Conservation (phyloP, 1,140 invertebrate genomes). For the Achroia grisella region DNA sequence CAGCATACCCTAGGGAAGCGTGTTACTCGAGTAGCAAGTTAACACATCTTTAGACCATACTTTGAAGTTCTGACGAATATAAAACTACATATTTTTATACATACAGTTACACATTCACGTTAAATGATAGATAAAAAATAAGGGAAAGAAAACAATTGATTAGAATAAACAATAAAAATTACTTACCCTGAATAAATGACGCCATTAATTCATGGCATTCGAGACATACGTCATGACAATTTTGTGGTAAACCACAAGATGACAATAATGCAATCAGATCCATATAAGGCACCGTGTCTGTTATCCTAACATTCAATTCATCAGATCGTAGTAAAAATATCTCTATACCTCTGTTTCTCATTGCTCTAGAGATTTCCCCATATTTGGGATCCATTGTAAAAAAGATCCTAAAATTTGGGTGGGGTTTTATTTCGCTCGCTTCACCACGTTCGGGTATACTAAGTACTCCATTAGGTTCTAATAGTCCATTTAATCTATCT, state of each 20-base stretch:
- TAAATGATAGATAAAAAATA: too few relatives aligned
- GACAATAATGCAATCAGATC: constrained; percentile 59
- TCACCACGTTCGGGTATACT: constrained; percentile 93
- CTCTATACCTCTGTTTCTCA: constrained; percentile 98
- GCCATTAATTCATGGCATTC: constrained; percentile 59
- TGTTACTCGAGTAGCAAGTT: too few relatives aligned
- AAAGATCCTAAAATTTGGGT: constrained; percentile 94
- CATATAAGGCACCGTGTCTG: constrained; percentile 51
- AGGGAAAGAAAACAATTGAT: too few relatives aligned
- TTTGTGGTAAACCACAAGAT: constrained; percentile 46
- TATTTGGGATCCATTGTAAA: constrained; percentile 95
- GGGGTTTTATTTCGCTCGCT: constrained; percentile 86
- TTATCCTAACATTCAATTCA: constrained; percentile 38
- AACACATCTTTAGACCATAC: too few relatives aligned
- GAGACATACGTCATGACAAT: constrained; percentile 52
- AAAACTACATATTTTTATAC: too few relatives aligned
- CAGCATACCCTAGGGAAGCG: too few relatives aligned
- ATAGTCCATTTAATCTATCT: constrained; percentile 94
- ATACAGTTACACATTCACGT: too few relatives aligned
- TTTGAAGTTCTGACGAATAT: too few relatives aligned
- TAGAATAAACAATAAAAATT: too few relatives aligned
- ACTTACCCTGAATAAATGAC: constrained; percentile 59
- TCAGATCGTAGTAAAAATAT: constrained; percentile 80
- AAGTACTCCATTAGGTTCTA: constrained; percentile 94
- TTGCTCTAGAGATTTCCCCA: constrained; percentile 97